Conservation (phyloP, 2,797 vertebrate species). For the Tokudaia tokunoshimensis region DNA sequence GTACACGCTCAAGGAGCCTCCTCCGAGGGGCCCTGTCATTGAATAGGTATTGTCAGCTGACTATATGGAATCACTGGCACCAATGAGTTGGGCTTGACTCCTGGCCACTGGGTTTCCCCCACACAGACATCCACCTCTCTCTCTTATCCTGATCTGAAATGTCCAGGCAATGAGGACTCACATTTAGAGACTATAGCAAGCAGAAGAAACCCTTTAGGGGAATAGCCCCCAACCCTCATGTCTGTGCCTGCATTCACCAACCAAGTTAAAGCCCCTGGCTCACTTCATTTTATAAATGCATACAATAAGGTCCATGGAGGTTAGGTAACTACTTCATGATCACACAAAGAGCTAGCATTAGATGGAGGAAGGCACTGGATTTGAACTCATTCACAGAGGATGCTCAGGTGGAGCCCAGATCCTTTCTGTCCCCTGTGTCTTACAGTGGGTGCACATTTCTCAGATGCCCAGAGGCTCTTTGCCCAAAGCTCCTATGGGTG, state of each 20-base stretch:
- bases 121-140: not conserved
- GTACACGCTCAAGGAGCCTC: not conserved
- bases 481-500: not conserved
- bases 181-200: not conserved
- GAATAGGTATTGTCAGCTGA: not conserved
- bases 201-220: not conserved
- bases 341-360: not conserved
- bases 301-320: not conserved
- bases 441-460: not conserved
- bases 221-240: fast-evolving
- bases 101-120: not conserved
- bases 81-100: fast-evolving
- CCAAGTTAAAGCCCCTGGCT: no score
- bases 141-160: not conserved
- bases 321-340: not conserved
- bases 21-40: not conserved
- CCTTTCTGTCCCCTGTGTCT: not conserved
- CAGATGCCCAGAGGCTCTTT: not conserved
- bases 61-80: not conserved
- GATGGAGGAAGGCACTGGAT: not conserved
- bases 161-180: not conserved
- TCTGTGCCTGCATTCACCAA: no score
- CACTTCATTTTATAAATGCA: not conserved
- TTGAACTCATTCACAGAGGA: not conserved
- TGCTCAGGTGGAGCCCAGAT: not conserved